Evolutionary conservation across 2,888 invertebrate species (phyloP), one percentile per base, ranked within the genome.

Genomic region (Malthinus seriepunctatus): DNA sequence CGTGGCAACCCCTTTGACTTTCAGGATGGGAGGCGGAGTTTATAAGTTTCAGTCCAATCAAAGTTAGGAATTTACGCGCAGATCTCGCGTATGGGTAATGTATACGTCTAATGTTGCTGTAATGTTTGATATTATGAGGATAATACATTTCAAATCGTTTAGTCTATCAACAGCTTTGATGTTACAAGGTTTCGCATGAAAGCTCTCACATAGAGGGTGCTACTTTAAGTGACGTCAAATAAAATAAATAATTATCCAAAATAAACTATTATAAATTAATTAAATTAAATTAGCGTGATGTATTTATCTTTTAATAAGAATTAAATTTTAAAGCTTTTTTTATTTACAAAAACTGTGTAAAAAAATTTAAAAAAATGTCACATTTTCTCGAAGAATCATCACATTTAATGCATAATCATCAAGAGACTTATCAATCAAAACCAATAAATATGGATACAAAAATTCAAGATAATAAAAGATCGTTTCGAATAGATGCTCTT

Each of bases 401-500:
- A 32, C 71, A 68, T 11, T 37, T 72, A 47, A 51, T 73, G 59
- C 70, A 70, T 32, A 62, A 63, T 35, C 67, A 67, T 54, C 68
- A 66, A 33, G 65, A 71, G 11, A 42, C 51, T 31, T 64, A 65
- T 32, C 65, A 75, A 60, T 63, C 68, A 32, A 72, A 72, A 58
- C 71, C 71, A 3, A 11, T 73, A n/a, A 73, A 73, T 56, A 76
- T 78, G 75, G 76, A 77, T 59, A 77, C 78, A n/a, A 78, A 78
- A 67, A 69, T 78, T 12, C 76, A 74, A 56, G 78, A 78, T 64
- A 75, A 70, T 54, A 79, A 79, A 66, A 74, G 91, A 50, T 93
- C 94, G 0, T 95, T 95, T 73, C 93, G 95, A 73, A 95, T 95
- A 66, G 95, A 95, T 72, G 94, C 95, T 0, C 78, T 95, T 2